Percentiles rank a stretch among this genome's conserved stretches.
Conservation (phyloP, 2,113 vertebrate genomes). For the Actenoides lindsayi region DNA sequence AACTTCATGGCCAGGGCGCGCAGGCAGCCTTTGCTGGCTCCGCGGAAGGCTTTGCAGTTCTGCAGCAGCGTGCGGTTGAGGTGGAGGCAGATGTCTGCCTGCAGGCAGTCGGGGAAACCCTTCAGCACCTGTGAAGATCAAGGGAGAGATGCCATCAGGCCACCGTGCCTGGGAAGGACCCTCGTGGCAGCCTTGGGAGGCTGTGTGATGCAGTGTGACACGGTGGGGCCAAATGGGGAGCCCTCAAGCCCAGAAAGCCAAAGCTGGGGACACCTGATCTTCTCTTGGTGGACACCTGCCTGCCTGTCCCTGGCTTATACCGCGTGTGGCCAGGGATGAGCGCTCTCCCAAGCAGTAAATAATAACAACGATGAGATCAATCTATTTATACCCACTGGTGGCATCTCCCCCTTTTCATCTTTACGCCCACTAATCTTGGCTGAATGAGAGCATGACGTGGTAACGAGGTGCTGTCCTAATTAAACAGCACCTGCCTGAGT, state of each 20-base stretch:
- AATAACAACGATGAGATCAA: background rate
- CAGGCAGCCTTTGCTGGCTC: constrained; percentile 95
- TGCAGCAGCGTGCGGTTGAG: constrained; percentile 93
- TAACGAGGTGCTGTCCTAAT: constrained; percentile 36
- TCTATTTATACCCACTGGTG: background rate
- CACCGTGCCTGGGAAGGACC: background rate
- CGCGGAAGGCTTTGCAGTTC: constrained; percentile 92
- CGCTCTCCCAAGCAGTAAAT: background rate
- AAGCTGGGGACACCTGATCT: background rate
- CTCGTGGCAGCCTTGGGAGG: fast-evolving
- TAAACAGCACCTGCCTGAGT: constrained; percentile 24
- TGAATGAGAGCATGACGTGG: background rate
- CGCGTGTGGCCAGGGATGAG: background rate
- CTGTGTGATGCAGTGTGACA: fast-evolving
- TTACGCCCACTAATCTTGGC: background rate
- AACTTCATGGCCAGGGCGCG: constrained; percentile 94
- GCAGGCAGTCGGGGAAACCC: constrained; percentile 97
- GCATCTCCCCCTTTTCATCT: background rate
- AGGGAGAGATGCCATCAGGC: background rate
- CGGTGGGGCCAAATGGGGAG: fast-evolving
- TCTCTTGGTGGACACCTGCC: background rate
- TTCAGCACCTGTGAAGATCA: constrained; percentile 87
- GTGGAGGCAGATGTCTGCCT: constrained; percentile 98
- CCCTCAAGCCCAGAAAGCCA: fast-evolving
- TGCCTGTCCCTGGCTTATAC: background rate